A percentile compares a stretch with the other conserved stretches of the same genome.
phyloP scores from a whole-genome alignment of 2,797 vertebrate genomes.

The Lophius americanus region DNA sequence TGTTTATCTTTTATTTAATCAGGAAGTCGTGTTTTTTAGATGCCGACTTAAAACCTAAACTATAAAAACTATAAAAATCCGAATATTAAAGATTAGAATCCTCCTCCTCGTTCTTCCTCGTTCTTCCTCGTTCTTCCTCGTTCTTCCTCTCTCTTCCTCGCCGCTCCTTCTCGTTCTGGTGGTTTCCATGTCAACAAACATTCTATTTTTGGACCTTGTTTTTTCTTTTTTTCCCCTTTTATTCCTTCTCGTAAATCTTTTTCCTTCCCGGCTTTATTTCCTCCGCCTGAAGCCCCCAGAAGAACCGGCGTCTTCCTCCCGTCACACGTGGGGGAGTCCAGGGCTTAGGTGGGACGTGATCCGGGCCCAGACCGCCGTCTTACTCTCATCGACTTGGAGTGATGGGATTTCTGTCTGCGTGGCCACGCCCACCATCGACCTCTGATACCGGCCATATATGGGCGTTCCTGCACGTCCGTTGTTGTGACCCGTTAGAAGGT shows the following conservation, averaged over 20 bases:
- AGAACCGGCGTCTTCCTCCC: not conserved
- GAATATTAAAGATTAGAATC: not conserved
- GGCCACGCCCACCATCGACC: not conserved
- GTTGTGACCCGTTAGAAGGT: too few species aligned
- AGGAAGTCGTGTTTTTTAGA: too few species aligned
- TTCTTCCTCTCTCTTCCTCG: not conserved
- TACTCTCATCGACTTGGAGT: not conserved
- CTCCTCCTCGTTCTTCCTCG: too few species aligned
- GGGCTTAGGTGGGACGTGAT: not conserved
- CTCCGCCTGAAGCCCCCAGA: not conserved
- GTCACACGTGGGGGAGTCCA: slow-evolving; percentile 10
- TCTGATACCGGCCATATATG: too few species aligned
- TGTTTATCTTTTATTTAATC: too few species aligned
- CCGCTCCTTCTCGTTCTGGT: slow-evolving; percentile 21
- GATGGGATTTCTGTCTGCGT: not conserved
- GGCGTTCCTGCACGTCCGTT: too few species aligned
- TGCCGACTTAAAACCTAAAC: too few species aligned
- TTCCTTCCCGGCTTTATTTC: not conserved
- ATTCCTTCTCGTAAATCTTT: not conserved
- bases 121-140: too few species aligned
- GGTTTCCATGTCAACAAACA: slow-evolving; percentile 73
- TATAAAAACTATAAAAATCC: too few species aligned
- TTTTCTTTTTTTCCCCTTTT: not conserved
- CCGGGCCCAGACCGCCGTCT: not conserved
- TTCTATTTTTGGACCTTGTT: slow-evolving; percentile 56